Conservation (phyloP, 2,113 vertebrate genomes). For the Amblyornis subalaris region DNA sequence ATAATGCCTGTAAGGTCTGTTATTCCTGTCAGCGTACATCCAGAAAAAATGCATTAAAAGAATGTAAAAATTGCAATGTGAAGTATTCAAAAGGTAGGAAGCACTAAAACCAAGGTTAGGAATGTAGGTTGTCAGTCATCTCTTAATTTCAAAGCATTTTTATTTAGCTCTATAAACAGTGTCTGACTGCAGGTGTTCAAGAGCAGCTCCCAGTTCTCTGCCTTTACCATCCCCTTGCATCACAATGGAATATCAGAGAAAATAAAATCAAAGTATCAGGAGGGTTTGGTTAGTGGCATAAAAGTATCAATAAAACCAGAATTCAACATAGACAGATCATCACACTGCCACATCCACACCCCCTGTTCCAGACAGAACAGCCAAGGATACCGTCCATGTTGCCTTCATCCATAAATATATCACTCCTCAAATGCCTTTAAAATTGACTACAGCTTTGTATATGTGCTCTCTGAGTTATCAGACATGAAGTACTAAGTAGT, state of each 20-base stretch:
- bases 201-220: background rate
- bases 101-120: background rate
- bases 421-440: background rate
- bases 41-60: background rate
- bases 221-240: background rate
- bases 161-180: background rate
- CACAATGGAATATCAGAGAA: background rate
- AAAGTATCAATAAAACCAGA: background rate
- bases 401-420: background rate
- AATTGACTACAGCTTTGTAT: background rate
- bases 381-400: background rate
- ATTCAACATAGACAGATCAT: fast-evolving
- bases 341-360: background rate
- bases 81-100: background rate
- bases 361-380: background rate
- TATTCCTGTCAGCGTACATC: background rate
- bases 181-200: background rate
- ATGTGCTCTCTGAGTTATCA: background rate
- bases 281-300: background rate
- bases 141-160: background rate
- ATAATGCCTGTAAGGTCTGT: background rate
- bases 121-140: background rate
- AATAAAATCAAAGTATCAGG: background rate
- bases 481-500: background rate
- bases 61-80: background rate